A percentile compares a stretch with the other conserved stretches of the same genome.
Conservation (phyloP, 2,113 vertebrate species). For the Callipepla squamata region DNA sequence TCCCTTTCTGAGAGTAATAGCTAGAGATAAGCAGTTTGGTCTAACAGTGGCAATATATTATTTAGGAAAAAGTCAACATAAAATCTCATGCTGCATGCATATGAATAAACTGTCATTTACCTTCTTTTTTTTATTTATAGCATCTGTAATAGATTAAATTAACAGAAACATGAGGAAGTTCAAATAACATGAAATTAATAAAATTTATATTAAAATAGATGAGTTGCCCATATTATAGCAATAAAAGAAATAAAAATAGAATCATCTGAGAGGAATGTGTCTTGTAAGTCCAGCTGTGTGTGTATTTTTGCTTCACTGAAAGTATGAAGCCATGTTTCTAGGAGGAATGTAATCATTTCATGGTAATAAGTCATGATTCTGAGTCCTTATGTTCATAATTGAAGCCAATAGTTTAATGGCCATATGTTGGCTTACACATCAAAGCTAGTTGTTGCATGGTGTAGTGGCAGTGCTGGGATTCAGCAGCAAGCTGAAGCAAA, state of each 20-base stretch:
- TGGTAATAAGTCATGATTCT: constrained; percentile 50
- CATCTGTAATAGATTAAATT: not conserved
- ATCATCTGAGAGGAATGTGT: not conserved
- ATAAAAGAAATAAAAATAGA: not conserved
- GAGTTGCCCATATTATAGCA: not conserved
- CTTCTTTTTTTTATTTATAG: not conserved
- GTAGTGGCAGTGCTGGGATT: not conserved
- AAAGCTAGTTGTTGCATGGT: not conserved
- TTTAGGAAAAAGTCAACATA: accelerated
- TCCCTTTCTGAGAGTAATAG: not conserved
- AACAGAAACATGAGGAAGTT: not conserved
- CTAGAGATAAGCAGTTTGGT: not conserved
- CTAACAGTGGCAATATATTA: not conserved
- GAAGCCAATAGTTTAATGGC: constrained; percentile 53
- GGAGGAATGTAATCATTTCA: not conserved
- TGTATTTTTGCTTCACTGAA: not conserved
- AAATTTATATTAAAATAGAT: no score
- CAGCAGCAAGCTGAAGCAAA: constrained; percentile 9
- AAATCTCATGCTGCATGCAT: not conserved
- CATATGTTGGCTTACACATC: constrained; percentile 62
- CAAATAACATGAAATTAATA: no score
- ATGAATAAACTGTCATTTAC: not conserved
- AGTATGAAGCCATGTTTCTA: not conserved
- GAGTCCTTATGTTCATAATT: constrained; percentile 25
- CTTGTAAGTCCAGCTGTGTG: not conserved